Evolutionary conservation across 2,797 vertebrate species (phyloP).

Genomic region (Eulemur coronatus): DNA sequence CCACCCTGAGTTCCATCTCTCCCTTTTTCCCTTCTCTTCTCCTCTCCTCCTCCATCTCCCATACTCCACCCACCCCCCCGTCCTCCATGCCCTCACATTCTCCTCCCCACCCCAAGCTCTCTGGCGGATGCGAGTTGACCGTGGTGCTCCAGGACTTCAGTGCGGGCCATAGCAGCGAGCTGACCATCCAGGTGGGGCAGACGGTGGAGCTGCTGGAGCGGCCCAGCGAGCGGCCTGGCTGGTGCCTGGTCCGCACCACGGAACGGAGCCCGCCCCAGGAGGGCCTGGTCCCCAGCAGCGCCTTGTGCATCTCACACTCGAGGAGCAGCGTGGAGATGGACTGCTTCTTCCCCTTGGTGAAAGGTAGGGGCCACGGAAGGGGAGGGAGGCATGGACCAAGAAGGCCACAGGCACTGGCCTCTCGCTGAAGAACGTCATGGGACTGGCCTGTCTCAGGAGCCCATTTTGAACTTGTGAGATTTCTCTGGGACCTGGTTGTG

Average conservation of each 20-base stretch:
- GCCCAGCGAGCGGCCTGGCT: conserved; percentile 93
- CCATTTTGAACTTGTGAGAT: not conserved
- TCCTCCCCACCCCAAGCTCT: conserved; percentile 85
- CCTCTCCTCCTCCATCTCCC: not conserved
- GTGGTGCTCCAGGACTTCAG: conserved; percentile 96
- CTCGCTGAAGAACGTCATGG: not conserved
- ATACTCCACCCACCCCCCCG: no score
- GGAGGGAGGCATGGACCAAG: not conserved
- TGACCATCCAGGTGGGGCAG: conserved; percentile 95
- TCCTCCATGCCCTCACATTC: not conserved
- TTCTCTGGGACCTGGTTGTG: not conserved
- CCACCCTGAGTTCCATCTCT: not conserved
- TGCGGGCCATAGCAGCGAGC: conserved; percentile 90
- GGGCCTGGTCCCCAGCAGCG: conserved; percentile 94
- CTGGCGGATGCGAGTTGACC: conserved; percentile 96
- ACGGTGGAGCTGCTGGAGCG: conserved; percentile 97
- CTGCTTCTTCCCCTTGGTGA: conserved; percentile 93
- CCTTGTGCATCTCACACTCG: conserved; percentile 96
- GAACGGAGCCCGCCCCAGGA: conserved; percentile 94
- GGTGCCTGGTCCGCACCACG: conserved; percentile 95
- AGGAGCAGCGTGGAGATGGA: conserved; percentile 97
- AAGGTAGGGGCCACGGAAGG: conserved; percentile 86
- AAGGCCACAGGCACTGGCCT: not conserved
- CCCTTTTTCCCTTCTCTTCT: not conserved
- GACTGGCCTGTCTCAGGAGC: not conserved